A percentile compares a stretch with the other conserved stretches of the same genome.
phyloP scores from a whole-genome alignment of 1,140 invertebrate genomes.

The Lepidurus couesii region DNA sequence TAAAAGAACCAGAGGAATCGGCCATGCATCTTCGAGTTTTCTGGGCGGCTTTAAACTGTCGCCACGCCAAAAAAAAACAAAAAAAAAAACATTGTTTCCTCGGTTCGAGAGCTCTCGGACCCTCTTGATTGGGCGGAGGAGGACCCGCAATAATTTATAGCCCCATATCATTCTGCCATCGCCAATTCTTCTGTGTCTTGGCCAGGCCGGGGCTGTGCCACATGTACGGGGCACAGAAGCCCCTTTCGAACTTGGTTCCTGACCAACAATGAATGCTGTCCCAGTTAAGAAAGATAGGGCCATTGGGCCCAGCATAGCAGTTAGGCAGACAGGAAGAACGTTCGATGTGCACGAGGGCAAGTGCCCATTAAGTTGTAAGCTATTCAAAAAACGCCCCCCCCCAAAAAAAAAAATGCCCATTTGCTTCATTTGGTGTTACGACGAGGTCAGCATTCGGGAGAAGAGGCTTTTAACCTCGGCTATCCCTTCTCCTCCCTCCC shows the following conservation, averaged over 20 bases:
- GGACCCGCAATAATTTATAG: not conserved
- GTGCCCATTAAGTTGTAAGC: constrained; percentile 21
- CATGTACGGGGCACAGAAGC: not conserved
- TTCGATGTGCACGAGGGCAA: constrained; percentile 17
- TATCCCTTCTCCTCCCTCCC: not conserved
- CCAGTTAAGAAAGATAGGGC: constrained; percentile 12
- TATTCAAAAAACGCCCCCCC: not conserved
- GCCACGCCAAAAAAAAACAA: not conserved
- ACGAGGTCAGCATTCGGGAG: not conserved
- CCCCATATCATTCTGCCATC: constrained; percentile 18
- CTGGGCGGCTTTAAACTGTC: not conserved
- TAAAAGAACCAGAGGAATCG: not conserved
- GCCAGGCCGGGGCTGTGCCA: not conserved
- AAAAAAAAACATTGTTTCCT: not conserved
- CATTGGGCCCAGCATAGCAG: not conserved
- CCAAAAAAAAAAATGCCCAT: not conserved
- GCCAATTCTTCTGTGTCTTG: constrained; percentile 15
- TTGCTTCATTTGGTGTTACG: not conserved
- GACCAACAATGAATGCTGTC: constrained; percentile 12
- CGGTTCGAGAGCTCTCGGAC: not conserved
- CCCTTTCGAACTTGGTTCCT: not conserved
- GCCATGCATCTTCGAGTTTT: not conserved
- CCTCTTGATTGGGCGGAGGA: constrained; percentile 8
- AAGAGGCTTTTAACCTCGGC: not conserved
- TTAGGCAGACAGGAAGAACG: not conserved